phyloP scores from a whole-genome alignment of 2,888 invertebrate genomes.

The Alloscopus bannaensis region DNA sequence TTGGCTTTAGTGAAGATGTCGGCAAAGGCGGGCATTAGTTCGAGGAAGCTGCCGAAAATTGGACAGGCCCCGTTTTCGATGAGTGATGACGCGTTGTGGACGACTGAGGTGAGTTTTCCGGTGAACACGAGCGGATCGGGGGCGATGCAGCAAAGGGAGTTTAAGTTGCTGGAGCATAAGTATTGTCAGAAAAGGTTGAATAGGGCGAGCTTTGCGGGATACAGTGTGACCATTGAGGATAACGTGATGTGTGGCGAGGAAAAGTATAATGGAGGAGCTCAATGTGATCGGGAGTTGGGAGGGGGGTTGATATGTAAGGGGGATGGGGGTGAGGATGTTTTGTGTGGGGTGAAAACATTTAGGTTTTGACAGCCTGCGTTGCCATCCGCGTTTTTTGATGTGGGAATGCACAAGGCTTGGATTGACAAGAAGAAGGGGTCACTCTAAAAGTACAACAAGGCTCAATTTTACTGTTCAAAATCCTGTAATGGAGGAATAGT shows the following conservation, averaged over 20 bases:
- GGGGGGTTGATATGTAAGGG: slow-evolving; percentile 17
- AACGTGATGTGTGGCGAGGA: slow-evolving; percentile 11
- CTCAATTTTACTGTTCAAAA: too few relatives aligned
- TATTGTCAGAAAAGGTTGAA: too few relatives aligned
- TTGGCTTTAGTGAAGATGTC: neutral
- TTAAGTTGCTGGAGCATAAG: neutral
- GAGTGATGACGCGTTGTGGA: neutral
- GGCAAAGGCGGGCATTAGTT: neutral
- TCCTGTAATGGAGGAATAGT: too few relatives aligned
- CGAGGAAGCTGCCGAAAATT: neutral
- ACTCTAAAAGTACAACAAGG: too few relatives aligned
- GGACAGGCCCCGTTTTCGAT: neutral
- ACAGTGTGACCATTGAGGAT: too few relatives aligned
- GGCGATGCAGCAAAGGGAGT: neutral
- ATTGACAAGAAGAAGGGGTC: neutral
- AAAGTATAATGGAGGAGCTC: slow-evolving; percentile 1
- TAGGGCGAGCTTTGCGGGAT: too few relatives aligned
- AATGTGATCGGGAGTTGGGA: slow-evolving; percentile 23
- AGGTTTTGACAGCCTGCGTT: neutral
- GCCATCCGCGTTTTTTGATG: slow-evolving; percentile 1
- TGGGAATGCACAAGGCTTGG: slow-evolving; percentile 3
- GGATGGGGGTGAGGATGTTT: neutral
- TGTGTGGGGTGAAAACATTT: slow-evolving; percentile 19
- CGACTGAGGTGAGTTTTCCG: neutral
- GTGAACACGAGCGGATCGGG: neutral